phyloP scores from a whole-genome alignment of 2,797 vertebrate species.

The Pipistrellus kuhlii region DNA sequence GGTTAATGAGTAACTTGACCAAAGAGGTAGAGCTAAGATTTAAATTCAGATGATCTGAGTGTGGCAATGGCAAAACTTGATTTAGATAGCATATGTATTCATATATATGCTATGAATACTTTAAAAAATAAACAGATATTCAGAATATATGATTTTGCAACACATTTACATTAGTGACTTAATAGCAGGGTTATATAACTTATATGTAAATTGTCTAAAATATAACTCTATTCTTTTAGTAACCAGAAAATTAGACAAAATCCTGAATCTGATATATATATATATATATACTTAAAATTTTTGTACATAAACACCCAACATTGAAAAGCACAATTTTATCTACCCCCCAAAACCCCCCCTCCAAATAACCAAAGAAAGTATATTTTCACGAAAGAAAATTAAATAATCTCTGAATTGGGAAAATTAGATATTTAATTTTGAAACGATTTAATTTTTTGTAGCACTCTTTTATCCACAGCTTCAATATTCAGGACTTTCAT shows the following conservation, averaged over 20 bases:
- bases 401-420: neutral
- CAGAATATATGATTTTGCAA: neutral
- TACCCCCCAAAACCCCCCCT: too few species aligned
- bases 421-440: conserved; percentile 7
- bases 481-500: neutral
- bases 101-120: neutral
- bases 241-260: neutral
- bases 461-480: neutral
- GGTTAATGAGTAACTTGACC: neutral
- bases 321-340: neutral
- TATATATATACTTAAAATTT: neutral
- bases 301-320: neutral
- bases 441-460: neutral
- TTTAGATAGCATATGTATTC: neutral
- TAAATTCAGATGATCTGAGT: conserved; percentile 8
- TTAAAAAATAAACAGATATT: conserved; percentile 15
- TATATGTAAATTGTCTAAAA: neutral
- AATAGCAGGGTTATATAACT: neutral
- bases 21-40: neutral
- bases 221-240: neutral
- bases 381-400: conserved; percentile 1
- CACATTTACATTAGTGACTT: neutral
- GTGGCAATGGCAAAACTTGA: neutral
- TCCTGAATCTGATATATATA: neutral
- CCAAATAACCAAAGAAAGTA: neutral